Evolutionary conservation across 2,113 vertebrate species (phyloP).

Genomic region (Pituophis catenifer): DNA sequence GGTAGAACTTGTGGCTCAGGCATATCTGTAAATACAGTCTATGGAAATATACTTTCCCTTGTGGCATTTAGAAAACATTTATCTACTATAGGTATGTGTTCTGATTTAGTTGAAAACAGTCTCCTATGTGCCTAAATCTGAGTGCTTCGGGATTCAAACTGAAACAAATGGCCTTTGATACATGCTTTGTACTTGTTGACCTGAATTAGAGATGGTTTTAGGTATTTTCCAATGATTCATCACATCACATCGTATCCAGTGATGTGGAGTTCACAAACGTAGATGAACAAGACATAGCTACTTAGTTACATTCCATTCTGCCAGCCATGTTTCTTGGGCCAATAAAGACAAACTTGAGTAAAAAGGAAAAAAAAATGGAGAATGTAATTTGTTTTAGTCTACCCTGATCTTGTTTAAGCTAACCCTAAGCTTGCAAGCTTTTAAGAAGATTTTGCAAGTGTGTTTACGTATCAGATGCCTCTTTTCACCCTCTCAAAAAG

Average conservation of each 20-base stretch:
- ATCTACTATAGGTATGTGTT: background rate
- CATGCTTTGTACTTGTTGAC: background rate
- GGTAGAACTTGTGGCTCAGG: background rate
- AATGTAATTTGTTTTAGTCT: conserved; percentile 1
- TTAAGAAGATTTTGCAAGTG: conserved; percentile 20
- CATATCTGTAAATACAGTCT: background rate
- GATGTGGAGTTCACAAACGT: background rate
- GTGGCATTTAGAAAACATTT: background rate
- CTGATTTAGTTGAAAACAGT: background rate
- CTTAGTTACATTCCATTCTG: background rate
- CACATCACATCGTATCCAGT: background rate
- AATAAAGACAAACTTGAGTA: background rate
- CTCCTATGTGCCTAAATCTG: background rate
- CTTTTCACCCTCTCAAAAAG: background rate
- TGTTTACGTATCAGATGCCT: conserved; percentile 19
- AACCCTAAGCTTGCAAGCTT: background rate
- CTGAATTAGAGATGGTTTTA: background rate
- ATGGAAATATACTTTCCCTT: background rate
- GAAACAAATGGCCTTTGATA: background rate
- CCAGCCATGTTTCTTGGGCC: background rate
- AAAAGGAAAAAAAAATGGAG: conserved; percentile 9
- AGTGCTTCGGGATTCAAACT: background rate
- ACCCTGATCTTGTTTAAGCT: conserved; percentile 8
- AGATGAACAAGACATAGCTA: background rate
- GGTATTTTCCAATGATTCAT: background rate